Percentiles rank a stretch among this genome's conserved stretches.
phyloP scores from a whole-genome alignment of 2,797 vertebrate species.

The Astyanax mexicanus region DNA sequence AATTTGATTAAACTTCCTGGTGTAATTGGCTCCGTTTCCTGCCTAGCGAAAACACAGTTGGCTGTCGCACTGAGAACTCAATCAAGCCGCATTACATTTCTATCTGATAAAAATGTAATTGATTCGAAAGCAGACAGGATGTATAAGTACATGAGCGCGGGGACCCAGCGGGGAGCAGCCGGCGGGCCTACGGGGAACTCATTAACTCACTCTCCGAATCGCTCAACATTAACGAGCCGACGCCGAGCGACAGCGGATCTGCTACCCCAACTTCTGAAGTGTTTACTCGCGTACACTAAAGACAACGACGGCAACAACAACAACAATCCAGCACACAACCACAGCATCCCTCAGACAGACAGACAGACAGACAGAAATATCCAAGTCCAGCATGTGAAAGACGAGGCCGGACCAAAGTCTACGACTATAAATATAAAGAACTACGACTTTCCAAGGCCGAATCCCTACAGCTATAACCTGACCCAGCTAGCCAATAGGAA shows the following conservation, averaged over 20 bases:
- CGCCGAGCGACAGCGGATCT: slow-evolving; percentile 61
- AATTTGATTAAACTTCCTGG: slow-evolving; percentile 79
- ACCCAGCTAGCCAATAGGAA: no score
- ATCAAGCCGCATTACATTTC: slow-evolving; percentile 82
- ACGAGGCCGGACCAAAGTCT: no score
- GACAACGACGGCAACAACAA: not conserved
- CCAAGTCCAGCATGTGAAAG: no score
- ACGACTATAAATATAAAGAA: no score
- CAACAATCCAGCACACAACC: no score
- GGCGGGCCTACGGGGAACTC: slow-evolving; percentile 76
- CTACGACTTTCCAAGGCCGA: no score
- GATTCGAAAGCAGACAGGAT: slow-evolving; percentile 85
- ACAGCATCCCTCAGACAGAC: not conserved
- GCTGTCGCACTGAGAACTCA: slow-evolving; percentile 78
- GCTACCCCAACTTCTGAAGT: not conserved
- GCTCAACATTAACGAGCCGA: slow-evolving; percentile 78
- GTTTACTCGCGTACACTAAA: slow-evolving; percentile 4
- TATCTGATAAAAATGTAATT: slow-evolving; percentile 86
- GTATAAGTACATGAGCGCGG: slow-evolving; percentile 82
- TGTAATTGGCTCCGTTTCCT: slow-evolving; percentile 76
- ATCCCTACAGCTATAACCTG: no score
- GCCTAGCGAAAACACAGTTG: slow-evolving; percentile 70
- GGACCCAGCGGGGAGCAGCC: slow-evolving; percentile 68
- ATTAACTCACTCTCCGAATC: slow-evolving; percentile 82
- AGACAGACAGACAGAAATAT: not conserved